These are phyloP conservation scores for Taenioides sp. DNA, from an alignment of 2,797 vertebrate genomes.

Conservation along the genomic window DNA sequence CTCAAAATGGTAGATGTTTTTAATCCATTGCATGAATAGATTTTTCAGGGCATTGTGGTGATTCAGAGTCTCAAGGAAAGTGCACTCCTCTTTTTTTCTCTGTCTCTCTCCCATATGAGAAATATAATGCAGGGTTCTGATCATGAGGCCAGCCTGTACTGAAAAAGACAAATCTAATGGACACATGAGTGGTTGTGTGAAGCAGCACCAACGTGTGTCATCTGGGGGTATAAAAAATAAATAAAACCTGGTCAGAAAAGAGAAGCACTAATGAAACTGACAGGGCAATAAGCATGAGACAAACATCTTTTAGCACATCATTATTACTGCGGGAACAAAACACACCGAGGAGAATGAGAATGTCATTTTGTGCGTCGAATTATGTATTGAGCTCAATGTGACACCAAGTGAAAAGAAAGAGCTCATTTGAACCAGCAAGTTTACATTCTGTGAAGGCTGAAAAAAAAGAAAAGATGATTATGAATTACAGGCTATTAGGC, in stretches of 20 bases:
- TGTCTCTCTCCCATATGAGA: constrained; percentile 27
- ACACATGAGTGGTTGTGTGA: constrained; percentile 64
- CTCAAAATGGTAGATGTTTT: constrained; percentile 16
- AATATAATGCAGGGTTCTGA: constrained; percentile 53
- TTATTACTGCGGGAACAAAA: constrained; percentile 51
- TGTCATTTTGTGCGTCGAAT: constrained; percentile 57
- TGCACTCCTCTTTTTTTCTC: constrained; percentile 43
- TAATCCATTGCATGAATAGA: constrained; percentile 38
- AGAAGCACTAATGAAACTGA: constrained; percentile 54
- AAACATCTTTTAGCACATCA: constrained; percentile 64
- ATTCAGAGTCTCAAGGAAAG: constrained; percentile 55
- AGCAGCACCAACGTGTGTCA: constrained; percentile 51
- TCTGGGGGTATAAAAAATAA: constrained; percentile 47
- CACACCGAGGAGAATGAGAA: constrained; percentile 48
- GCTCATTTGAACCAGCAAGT: constrained; percentile 40
- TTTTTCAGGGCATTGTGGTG: constrained; percentile 40
- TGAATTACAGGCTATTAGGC: background rate
- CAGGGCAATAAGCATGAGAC: constrained; percentile 61
- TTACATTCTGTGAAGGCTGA: constrained; percentile 29
- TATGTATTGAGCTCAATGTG: constrained; percentile 42
- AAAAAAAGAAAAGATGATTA: constrained; percentile 23
- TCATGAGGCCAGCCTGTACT: constrained; percentile 32
- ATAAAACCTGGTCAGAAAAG: constrained; percentile 23
- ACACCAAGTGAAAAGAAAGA: constrained; percentile 46
- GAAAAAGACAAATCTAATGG: constrained; percentile 66